Evolutionary conservation across 1,140 invertebrate species (phyloP).

Genomic region (Chrysoperla carnea): DNA sequence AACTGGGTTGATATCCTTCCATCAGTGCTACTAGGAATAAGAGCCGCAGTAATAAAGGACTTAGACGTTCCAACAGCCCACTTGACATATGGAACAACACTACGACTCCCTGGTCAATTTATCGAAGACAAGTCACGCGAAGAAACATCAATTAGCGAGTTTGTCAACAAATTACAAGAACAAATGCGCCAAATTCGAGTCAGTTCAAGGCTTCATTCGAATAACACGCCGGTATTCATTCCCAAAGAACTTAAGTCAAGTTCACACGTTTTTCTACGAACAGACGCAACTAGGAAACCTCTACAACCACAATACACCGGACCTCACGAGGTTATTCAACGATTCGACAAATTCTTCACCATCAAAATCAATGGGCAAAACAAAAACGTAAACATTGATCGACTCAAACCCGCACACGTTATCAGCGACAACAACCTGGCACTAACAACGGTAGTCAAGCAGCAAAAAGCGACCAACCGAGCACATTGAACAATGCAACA

Average conservation of each 20-base stretch:
- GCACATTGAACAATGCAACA: too few relatives aligned
- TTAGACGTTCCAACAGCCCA: slow-evolving; percentile 7
- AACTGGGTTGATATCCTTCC: slow-evolving; percentile 1
- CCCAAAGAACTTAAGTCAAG: slow-evolving; percentile 8
- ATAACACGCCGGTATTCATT: background rate
- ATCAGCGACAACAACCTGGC: too few relatives aligned
- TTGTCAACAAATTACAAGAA: slow-evolving; percentile 4
- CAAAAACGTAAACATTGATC: too few relatives aligned
- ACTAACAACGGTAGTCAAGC: too few relatives aligned
- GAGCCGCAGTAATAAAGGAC: slow-evolving; percentile 7
- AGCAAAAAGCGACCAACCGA: too few relatives aligned
- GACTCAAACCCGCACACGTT: too few relatives aligned
- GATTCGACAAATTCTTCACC: slow-evolving; percentile 14
- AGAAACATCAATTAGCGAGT: background rate
- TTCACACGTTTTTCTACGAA: slow-evolving; percentile 16
- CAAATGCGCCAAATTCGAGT: slow-evolving; percentile 3
- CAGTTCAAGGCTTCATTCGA: slow-evolving; percentile 1
- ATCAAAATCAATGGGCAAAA: slow-evolving; percentile 11
- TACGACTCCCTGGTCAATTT: slow-evolving; percentile 10
- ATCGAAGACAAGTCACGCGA: too few relatives aligned
- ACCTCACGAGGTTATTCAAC: too few relatives aligned
- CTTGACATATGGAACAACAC: slow-evolving; percentile 8
- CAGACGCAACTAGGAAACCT: slow-evolving; percentile 12
- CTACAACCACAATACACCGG: slow-evolving; percentile 16
- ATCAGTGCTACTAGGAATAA: slow-evolving; percentile 1